Percentiles rank a stretch among this genome's conserved stretches.
Conservation (phyloP, 2,797 vertebrate species). For the Acanthurus tractus region DNA sequence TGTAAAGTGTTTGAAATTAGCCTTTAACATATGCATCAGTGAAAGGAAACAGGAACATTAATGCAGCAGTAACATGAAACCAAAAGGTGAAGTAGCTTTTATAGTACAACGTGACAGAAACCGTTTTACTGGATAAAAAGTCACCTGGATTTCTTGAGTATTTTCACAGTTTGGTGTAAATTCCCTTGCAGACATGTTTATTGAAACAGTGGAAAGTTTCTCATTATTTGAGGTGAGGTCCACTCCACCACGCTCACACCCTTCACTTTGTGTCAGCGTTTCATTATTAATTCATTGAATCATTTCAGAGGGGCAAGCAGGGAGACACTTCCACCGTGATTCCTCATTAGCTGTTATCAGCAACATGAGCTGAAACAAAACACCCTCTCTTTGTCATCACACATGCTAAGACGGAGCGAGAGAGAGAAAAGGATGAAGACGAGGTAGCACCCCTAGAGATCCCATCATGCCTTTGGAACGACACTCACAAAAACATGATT, state of each 20-base stretch:
- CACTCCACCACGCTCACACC: neutral
- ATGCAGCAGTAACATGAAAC: too few species aligned
- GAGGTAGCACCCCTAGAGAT: slow-evolving; percentile 41
- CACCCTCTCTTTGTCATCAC: slow-evolving; percentile 50
- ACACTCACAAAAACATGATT: slow-evolving; percentile 18
- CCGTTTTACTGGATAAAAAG: too few species aligned
- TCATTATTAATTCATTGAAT: slow-evolving; percentile 57
- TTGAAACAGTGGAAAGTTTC: slow-evolving; percentile 2
- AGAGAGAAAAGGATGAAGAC: slow-evolving; percentile 22
- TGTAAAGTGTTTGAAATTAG: too few species aligned
- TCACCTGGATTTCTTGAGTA: too few species aligned
- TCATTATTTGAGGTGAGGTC: slow-evolving; percentile 34
- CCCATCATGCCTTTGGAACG: slow-evolving; percentile 31
- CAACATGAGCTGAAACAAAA: slow-evolving; percentile 66
- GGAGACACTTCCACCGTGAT: slow-evolving; percentile 50
- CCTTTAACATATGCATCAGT: too few species aligned
- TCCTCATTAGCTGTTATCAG: slow-evolving; percentile 76
- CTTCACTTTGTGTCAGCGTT: slow-evolving; percentile 47
- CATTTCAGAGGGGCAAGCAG: slow-evolving; percentile 44
- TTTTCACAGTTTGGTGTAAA: too few species aligned
- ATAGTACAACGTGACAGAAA: too few species aligned
- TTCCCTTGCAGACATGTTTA: neutral
- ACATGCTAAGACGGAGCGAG: slow-evolving; percentile 33
- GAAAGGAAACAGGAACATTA: too few species aligned
- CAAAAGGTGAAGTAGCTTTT: too few species aligned